Conservation (phyloP, 2,113 vertebrate genomes). For the Oceanites oceanicus region DNA sequence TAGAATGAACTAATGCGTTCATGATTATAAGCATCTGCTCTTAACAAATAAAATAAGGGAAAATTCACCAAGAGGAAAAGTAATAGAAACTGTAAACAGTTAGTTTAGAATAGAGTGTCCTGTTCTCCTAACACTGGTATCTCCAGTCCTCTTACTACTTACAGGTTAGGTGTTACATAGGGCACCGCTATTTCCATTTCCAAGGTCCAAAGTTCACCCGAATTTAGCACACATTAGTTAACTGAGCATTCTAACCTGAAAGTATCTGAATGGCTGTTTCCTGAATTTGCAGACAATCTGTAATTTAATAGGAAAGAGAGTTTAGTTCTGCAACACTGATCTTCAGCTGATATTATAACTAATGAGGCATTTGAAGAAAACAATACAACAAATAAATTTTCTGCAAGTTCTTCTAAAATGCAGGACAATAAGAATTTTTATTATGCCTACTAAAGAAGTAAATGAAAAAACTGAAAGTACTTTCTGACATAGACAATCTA, state of each 20-base stretch:
- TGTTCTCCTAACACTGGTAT: not conserved
- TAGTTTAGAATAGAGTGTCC: not conserved
- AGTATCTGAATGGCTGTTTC: not conserved
- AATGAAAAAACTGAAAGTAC: not conserved
- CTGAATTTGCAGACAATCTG: not conserved
- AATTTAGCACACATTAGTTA: not conserved
- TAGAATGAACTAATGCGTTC: fast-evolving
- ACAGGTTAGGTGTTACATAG: not conserved
- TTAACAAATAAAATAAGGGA: not conserved
- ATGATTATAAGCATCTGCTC: not conserved
- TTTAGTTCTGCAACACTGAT: not conserved
- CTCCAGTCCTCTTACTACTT: not conserved
- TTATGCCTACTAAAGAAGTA: not conserved
- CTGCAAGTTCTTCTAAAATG: not conserved
- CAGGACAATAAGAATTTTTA: not conserved
- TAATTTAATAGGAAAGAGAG: not conserved
- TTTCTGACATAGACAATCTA: not conserved
- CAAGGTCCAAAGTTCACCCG: not conserved
- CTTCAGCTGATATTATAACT: not conserved
- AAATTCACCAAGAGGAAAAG: not conserved
- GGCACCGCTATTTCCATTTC: not conserved
- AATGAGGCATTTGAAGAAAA: not conserved
- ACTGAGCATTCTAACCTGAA: no score
- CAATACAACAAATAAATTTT: not conserved
- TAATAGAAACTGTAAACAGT: not conserved